Base-by-base conservation (phyloP, 2,888 invertebrate species). In the Cistogaster globosa region DNA sequence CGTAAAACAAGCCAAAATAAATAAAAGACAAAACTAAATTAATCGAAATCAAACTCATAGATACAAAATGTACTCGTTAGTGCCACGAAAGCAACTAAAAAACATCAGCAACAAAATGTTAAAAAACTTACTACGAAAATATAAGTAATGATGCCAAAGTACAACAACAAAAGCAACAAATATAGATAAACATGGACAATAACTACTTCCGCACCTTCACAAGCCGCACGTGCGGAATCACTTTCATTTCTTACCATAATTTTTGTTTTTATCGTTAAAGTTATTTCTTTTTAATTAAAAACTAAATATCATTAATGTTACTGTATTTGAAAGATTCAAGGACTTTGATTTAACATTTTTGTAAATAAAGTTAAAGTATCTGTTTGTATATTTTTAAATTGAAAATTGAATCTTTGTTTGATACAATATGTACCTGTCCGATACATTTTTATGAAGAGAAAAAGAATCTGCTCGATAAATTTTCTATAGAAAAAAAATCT, bases 161-260 rank as follows among this genome's bases (percentile, higher is more conserved):
- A 58, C n/a, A 57, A 20, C 6, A 26, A 58, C 11, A 26, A 32
- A 3, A 32, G 6, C 32, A 32, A 32, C 32, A 63, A n/a, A 7
- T 9, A 6, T 18, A 58, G 12, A 58, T 32, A 79, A 75, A 82
- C 42, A 83, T 83, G 67, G 62, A 63, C 60, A 63, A 75, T 75
- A 83, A 83, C 67, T 62, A 79, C 79, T 79, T 76, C 83, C 86
- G 86, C 79, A 86, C 76, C 72, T 68, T 71, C 53, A 63, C 68
- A 76, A 63, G 57, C 45, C 76, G 83, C 83, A 83, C 83, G 79
- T 86, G 86, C 60, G 42, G 51, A 79, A 16, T 69, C 65, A 78
- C 81, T 81, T 84, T 81, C 72, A 81, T 84, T 81, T 38, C 14
- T 62, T 60, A 6, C 0, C n/a, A 22, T 11, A 1, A n/a, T 42